These are phyloP conservation scores for Onychorhynchus coronatus DNA, from an alignment of 2,113 vertebrate genomes.

Conservation along the genomic window DNA sequence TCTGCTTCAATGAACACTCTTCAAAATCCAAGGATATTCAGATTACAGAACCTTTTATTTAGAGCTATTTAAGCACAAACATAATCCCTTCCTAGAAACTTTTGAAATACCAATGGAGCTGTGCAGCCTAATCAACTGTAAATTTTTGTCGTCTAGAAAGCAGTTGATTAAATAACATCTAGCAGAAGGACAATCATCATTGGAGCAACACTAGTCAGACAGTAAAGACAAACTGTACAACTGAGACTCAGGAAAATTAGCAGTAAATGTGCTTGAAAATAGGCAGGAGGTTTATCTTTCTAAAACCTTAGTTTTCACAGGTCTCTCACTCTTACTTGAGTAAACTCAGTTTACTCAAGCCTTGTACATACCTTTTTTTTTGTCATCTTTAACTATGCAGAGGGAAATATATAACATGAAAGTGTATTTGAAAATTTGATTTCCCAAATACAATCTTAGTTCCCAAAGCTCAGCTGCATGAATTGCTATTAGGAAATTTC, in stretches of 20 bases:
- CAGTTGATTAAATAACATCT: slow-evolving; percentile 19
- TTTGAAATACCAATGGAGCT: slow-evolving; percentile 54
- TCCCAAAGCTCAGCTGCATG: neutral
- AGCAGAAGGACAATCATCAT: neutral
- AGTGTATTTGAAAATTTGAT: neutral
- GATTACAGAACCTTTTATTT: slow-evolving; percentile 48
- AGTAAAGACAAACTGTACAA: neutral
- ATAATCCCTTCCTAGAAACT: slow-evolving; percentile 69
- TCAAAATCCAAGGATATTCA: slow-evolving; percentile 57
- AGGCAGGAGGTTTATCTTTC: neutral
- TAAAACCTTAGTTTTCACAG: neutral
- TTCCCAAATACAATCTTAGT: neutral
- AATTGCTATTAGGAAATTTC: neutral
- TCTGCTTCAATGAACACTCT: slow-evolving; percentile 71
- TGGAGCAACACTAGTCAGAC: neutral
- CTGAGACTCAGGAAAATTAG: neutral
- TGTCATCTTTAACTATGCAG: neutral
- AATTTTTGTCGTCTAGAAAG: slow-evolving; percentile 58
- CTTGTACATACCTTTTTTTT: neutral
- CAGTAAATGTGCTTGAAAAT: neutral
- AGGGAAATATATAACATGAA: neutral
- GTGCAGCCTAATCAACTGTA: slow-evolving; percentile 67
- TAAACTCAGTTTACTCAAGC: neutral
- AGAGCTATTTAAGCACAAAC: slow-evolving; percentile 66
- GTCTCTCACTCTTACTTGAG: too few species aligned